phyloP scores from a whole-genome alignment of 2,797 vertebrate genomes.

The Rhinophrynus dorsalis region DNA sequence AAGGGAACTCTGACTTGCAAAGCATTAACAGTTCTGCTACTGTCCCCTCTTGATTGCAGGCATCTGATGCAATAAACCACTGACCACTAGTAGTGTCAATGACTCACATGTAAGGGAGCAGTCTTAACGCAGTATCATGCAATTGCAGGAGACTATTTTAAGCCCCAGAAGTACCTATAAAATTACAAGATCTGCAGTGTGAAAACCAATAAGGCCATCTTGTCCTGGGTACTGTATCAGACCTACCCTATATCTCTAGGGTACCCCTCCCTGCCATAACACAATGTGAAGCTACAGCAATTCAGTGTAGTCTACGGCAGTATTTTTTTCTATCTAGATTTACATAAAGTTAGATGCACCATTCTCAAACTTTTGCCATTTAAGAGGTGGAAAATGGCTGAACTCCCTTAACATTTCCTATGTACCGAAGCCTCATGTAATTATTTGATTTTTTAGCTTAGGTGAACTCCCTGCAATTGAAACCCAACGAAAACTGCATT shows the following conservation, averaged over 20 bases:
- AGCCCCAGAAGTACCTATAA: not conserved
- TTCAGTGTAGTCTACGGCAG: slow-evolving; percentile 12
- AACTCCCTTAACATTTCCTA: not conserved
- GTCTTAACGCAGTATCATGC: not conserved
- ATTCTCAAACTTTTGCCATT: not conserved
- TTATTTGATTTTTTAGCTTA: not conserved
- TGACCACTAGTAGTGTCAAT: not conserved
- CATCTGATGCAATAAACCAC: not conserved
- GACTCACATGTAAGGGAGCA: not conserved
- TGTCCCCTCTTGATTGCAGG: too few species aligned
- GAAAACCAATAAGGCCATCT: not conserved
- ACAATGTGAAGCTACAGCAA: not conserved
- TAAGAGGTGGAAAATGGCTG: not conserved
- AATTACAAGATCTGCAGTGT: not conserved
- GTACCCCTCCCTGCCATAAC: not conserved
- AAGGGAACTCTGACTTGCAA: not conserved
- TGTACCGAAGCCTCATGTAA: not conserved
- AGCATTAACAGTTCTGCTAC: not conserved
- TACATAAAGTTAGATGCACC: not conserved
- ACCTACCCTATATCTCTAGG: slow-evolving; percentile 14
- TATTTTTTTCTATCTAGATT: not conserved
- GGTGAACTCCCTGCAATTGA: not conserved
- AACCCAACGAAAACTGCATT: not conserved
- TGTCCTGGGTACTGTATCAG: not conserved
- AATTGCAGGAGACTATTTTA: not conserved